Conservation (phyloP, 2,888 invertebrate genomes). For the Ectemnius lituratus region DNA sequence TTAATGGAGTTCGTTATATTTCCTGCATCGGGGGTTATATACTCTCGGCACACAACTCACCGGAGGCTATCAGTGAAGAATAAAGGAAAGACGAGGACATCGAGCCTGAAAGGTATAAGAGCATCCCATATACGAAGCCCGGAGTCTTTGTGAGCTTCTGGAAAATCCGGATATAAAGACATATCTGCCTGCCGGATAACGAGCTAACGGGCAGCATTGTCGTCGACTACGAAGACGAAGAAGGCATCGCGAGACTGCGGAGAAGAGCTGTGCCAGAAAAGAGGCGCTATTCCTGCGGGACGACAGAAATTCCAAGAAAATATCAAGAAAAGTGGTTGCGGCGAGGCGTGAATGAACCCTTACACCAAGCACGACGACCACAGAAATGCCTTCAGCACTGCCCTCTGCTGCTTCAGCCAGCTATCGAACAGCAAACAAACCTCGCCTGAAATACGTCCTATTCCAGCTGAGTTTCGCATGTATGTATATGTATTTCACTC, state of each 20-base stretch:
- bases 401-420: too few relatives aligned
- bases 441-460: neutral
- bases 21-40: too few relatives aligned
- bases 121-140: too few relatives aligned
- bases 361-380: neutral
- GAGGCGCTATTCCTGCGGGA: neutral
- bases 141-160: slow-evolving; percentile 22
- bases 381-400: neutral
- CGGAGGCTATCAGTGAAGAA: too few relatives aligned
- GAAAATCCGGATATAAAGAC: slow-evolving; percentile 40
- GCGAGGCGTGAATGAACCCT: slow-evolving; percentile 4
- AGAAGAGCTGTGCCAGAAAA: neutral
- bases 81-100: too few relatives aligned
- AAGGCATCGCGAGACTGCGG: neutral
- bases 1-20: too few relatives aligned
- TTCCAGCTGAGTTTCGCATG: neutral
- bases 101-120: too few relatives aligned
- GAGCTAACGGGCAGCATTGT: slow-evolving; percentile 45
- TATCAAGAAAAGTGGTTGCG: slow-evolving; percentile 6
- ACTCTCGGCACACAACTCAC: too few relatives aligned
- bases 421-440: slow-evolving; percentile 1
- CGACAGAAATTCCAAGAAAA: neutral
- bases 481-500: neutral
- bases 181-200: slow-evolving; percentile 42
- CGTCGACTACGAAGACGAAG: slow-evolving; percentile 6